These are phyloP conservation scores for Pogoniulus pusillus DNA, from an alignment of 2,797 vertebrate genomes.

Conservation along the genomic window DNA sequence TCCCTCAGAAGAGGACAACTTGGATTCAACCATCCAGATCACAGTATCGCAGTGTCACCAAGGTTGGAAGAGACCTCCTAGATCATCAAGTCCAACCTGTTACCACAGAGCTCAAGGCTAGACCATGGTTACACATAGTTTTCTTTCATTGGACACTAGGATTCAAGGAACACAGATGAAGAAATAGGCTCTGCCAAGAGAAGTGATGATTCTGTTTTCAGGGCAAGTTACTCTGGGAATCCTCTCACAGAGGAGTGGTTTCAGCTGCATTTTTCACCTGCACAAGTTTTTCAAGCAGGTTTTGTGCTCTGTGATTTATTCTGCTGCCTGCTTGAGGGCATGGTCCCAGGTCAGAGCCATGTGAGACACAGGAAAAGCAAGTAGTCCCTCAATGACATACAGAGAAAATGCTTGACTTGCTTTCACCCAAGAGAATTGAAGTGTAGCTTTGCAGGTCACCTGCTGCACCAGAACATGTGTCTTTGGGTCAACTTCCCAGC, in stretches of 20 bases:
- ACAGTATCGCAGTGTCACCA: no score
- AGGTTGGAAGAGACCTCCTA: no score
- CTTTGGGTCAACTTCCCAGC: not conserved
- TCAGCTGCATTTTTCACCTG: not conserved
- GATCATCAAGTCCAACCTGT: no score
- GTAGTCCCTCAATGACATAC: not conserved
- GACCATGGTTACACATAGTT: not conserved
- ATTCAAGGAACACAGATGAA: not conserved
- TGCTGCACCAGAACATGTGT: not conserved
- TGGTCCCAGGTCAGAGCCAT: conserved; percentile 10
- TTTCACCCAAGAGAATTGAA: not conserved
- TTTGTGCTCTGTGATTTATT: not conserved
- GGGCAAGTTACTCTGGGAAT: not conserved
- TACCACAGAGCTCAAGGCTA: no score
- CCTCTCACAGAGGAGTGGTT: not conserved
- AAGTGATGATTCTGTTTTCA: not conserved
- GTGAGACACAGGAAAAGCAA: conserved; percentile 21
- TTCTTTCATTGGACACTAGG: not conserved
- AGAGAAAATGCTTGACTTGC: conserved; percentile 1
- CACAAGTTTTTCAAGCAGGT: conserved; percentile 8
- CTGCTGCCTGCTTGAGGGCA: conserved; percentile 11
- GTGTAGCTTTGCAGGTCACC: not conserved
- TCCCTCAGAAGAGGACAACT: not conserved
- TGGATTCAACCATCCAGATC: not conserved
- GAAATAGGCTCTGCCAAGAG: not conserved